These are phyloP conservation scores for Lycodopsis pacificus DNA, from an alignment of 2,797 vertebrate genomes.

Conservation along the genomic window DNA sequence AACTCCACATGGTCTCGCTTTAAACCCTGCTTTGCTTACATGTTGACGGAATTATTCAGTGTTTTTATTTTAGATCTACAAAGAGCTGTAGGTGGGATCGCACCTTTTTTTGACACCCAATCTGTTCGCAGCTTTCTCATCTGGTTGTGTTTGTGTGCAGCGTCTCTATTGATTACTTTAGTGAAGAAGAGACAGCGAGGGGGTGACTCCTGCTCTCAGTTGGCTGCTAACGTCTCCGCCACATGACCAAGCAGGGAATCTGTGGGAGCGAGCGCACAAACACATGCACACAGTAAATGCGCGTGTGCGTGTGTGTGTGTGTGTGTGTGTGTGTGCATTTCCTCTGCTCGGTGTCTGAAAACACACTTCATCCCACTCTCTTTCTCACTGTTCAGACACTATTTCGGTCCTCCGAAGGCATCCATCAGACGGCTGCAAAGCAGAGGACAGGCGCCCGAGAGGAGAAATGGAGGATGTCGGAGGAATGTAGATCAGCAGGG, in stretches of 20 bases:
- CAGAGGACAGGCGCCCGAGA: constrained; percentile 18
- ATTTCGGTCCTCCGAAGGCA: not conserved
- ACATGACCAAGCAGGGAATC: constrained; percentile 60
- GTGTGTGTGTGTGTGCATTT: not conserved
- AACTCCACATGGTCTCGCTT: accelerated
- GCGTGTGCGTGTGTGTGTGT: constrained; percentile 1
- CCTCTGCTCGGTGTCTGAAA: not conserved
- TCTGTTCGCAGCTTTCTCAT: constrained; percentile 24
- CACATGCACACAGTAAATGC: not conserved
- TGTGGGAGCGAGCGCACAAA: not conserved
- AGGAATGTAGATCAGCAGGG: constrained; percentile 46
- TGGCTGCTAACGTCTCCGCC: constrained; percentile 52
- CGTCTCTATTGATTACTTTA: constrained; percentile 41
- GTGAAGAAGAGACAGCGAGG: constrained; percentile 6
- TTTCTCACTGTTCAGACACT: constrained; percentile 11
- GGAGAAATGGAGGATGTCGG: constrained; percentile 45
- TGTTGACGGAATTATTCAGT: not conserved
- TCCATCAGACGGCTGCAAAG: constrained; percentile 35
- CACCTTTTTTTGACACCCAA: constrained; percentile 19
- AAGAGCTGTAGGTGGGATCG: constrained; percentile 14
- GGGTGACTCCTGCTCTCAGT: constrained; percentile 23
- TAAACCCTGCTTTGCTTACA: not conserved
- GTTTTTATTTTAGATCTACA: constrained; percentile 7
- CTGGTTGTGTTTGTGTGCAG: not conserved
- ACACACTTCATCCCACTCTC: constrained; percentile 31